A percentile compares a stretch with the other conserved stretches of the same genome.
phyloP scores from a whole-genome alignment of 2,888 invertebrate species.

The Hirtodrosophila confusa region DNA sequence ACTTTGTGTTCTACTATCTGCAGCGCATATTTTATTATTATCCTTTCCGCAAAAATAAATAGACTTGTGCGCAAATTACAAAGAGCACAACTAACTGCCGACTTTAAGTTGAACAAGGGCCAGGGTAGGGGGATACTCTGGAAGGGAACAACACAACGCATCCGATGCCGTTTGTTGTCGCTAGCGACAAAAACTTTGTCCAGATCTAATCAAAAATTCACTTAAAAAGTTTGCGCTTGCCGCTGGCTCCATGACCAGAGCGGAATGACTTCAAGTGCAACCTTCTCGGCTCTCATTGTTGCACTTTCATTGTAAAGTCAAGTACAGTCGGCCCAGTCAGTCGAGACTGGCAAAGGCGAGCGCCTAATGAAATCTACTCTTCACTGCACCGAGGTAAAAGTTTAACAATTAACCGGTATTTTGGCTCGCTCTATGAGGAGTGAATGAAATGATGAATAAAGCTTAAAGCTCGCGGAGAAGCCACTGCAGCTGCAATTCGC shows the following conservation, averaged over 20 bases:
- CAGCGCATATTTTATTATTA: conserved; percentile 79
- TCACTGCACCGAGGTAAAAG: conserved; percentile 26
- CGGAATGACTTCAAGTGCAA: conserved; percentile 60
- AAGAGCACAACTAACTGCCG: conserved; percentile 65
- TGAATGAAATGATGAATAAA: conserved; percentile 1
- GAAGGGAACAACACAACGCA: conserved; percentile 27
- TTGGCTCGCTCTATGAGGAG: not conserved
- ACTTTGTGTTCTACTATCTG: conserved; percentile 66
- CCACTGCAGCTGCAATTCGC: too few species aligned
- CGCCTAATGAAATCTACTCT: conserved; percentile 54
- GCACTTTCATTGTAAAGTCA: conserved; percentile 56
- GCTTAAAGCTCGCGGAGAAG: not conserved
- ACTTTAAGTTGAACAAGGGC: conserved; percentile 51
- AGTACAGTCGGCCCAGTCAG: conserved; percentile 29
- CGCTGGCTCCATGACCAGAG: conserved; percentile 38
- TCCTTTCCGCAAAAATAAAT: conserved; percentile 73
- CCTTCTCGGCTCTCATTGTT: conserved; percentile 42
- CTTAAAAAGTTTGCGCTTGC: conserved; percentile 80
- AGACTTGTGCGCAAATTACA: conserved; percentile 78
- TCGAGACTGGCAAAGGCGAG: conserved; percentile 11
- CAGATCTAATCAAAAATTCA: conserved; percentile 83
- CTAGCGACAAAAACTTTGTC: conserved; percentile 77
- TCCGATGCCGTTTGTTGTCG: conserved; percentile 53
- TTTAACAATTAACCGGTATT: conserved; percentile 29
- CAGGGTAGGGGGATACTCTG: conserved; percentile 22